Evolutionary conservation across 2,888 invertebrate species (phyloP), one percentile per base, ranked within the genome.

Genomic region (Pyrochroa serraticornis): DNA sequence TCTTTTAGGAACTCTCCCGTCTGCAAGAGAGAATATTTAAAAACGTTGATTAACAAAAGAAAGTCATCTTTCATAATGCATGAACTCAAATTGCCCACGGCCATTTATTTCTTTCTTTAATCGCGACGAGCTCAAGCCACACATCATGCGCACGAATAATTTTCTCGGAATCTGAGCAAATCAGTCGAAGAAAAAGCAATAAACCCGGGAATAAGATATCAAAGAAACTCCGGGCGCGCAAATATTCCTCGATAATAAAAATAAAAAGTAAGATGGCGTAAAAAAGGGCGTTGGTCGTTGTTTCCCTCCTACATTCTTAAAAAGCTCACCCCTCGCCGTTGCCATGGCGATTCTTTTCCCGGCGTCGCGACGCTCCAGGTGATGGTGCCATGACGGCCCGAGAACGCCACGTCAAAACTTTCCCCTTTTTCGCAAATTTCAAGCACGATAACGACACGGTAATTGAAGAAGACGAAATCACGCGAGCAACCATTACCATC

Each of bases 261-360:
- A 62, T 64, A 71, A 72, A 73, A 73, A 72, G 70, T 71, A 74
- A 73, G 73, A 73, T 74, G 73, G 74, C 74, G 74, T 67, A 72
- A 72, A 73, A 73, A 72, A 74, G 73, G 73, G 74, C 73, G 73
- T 71, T 71, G 71, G 74, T 71, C 66, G 64, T 37, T 46, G 63
- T 61, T 66, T 65, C 69, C 71, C 72, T 71, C 71, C 72, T 67
- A 72, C 72, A 64, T 70, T 74, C 74, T 74, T 74, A 73, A 74
- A 74, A 73, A 72, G 65, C 67, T 53, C 68, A 68, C 70, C 65
- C 71, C 72, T 67, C 68, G 66, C 48, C 68, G 75, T 75, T 74
- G 62, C 74, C 71, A 75, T 74, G 74, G 73, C 64, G 71, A 75
- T 73, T 70, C 71, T 71, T 74, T 74, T 74, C 69, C 69, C 68